Evolutionary conservation across 2,797 vertebrate species (phyloP), one percentile per base, ranked within the genome.

Genomic region (Carduelis carduelis): DNA sequence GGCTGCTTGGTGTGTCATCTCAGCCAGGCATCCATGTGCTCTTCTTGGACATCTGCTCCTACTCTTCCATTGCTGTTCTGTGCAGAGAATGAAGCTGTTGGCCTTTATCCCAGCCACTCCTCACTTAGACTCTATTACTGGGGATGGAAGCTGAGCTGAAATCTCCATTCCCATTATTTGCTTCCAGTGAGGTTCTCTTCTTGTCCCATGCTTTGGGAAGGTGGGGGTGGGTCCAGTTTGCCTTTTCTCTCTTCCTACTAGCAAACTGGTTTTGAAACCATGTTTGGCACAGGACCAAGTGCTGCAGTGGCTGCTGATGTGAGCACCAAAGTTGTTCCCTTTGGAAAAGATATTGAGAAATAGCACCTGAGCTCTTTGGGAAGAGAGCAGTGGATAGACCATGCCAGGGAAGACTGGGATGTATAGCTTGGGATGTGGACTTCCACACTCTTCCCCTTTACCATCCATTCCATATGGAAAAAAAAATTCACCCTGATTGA

Each of bases 281-380:
- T 10, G 9, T 2, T 35, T 86, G 74, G 8, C 0, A 0, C 41
- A 21, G 64, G 49, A 63, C 41, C 0, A 0, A 32, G 43, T 32
- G n/a, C 59, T 74, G 56, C 1, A 11, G 14, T 56, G 37, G 11
- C 32, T 28, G 11, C 53, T 0, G 0, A 1, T 28, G n/a, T 27
- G 50, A 64, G 35, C 32, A 6, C 32, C 5, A 27, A 56, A 61
- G 26, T 44, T 46, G n/a, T 61, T 91, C 18, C 32, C 1, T 4
- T 11, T 83, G 47, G 77, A 63, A 86, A 39, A 53, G 43, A 0
- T 43, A 1, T 0, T 83, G 56, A 65, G 34, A 65, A 89, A 41
- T 8, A 65, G 39, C 52, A 81, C 9, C 12, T 16, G 49, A 85
- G 63, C 9, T 60, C 0, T 23, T 49, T 63, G 69, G 34, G 64